Evolutionary conservation across 2,113 vertebrate species (phyloP).

Genomic region (Gobio gobio): DNA sequence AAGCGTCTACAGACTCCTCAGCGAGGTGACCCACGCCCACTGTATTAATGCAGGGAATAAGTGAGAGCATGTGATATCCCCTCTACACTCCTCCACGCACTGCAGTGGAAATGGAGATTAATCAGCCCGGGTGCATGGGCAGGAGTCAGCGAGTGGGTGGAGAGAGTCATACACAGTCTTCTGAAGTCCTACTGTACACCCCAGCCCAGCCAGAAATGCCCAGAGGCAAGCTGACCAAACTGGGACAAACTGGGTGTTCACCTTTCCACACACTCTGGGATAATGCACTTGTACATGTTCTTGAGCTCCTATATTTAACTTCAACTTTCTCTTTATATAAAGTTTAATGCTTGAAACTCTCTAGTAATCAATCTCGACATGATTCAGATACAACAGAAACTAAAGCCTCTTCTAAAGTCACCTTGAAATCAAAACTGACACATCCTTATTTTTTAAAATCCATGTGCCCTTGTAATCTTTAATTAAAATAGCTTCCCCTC

Average conservation of each 20-base stretch:
- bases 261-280: constrained; percentile 25
- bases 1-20: constrained; percentile 49
- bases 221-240: constrained; percentile 33
- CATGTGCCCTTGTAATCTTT: too few relatives aligned
- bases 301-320: constrained; percentile 43
- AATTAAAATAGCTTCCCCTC: too few relatives aligned
- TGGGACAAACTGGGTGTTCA: constrained; percentile 17
- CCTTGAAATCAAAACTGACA: too few relatives aligned
- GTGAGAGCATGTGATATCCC: constrained; percentile 53
- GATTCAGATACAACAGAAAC: neutral
- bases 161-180: constrained; percentile 37
- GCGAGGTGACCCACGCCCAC: constrained; percentile 55
- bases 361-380: neutral
- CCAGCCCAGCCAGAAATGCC: constrained; percentile 29
- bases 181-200: constrained; percentile 51
- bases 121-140: constrained; percentile 33
- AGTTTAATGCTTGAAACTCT: constrained; percentile 16
- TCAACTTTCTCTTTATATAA: constrained; percentile 24
- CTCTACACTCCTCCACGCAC: constrained; percentile 52
- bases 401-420: neutral
- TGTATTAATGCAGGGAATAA: constrained; percentile 48
- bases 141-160: constrained; percentile 45
- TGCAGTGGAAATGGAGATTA: constrained; percentile 39
- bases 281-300: constrained; percentile 17
- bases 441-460: too few relatives aligned